phyloP scores from a whole-genome alignment of 2,888 invertebrate genomes.

The Eupithecia abbreviata region DNA sequence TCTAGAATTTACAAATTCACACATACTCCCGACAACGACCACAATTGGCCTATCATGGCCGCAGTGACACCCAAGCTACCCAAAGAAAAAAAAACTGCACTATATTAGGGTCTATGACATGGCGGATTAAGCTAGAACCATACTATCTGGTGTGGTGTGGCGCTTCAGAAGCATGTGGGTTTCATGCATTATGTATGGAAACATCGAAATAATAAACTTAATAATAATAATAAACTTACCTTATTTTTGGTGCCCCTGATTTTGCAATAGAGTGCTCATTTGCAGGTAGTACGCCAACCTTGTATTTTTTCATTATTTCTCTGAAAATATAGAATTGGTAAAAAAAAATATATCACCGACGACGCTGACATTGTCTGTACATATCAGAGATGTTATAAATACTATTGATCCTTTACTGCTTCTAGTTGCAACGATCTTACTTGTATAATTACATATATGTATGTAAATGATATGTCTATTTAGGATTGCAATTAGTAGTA shows the following conservation, averaged over 20 bases:
- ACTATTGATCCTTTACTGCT: no score
- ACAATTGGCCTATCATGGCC: no score
- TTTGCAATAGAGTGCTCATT: constrained; percentile 46
- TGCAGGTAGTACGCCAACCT: constrained; percentile 87
- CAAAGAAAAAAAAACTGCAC: no score
- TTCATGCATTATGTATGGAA: neutral
- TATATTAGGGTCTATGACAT: no score
- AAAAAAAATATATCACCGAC: no score
- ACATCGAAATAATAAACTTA: neutral
- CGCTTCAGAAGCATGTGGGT: neutral
- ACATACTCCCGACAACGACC: no score
- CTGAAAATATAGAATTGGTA: constrained; percentile 70
- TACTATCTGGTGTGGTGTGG: neutral
- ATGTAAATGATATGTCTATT: no score
- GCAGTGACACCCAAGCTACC: no score
- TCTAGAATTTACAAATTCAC: neutral
- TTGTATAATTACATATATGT: no score
- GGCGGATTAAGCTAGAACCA: neutral
- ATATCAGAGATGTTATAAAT: neutral
- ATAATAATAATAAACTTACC: constrained; percentile 34
- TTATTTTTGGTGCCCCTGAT: constrained; percentile 50
- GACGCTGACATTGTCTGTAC: neutral
- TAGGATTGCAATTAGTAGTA: no score
- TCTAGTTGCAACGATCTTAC: no score
- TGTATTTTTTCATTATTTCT: constrained; percentile 90